Base-by-base conservation (phyloP, 1,140 invertebrate genomes). In the Caenorhabditis latens region DNA sequence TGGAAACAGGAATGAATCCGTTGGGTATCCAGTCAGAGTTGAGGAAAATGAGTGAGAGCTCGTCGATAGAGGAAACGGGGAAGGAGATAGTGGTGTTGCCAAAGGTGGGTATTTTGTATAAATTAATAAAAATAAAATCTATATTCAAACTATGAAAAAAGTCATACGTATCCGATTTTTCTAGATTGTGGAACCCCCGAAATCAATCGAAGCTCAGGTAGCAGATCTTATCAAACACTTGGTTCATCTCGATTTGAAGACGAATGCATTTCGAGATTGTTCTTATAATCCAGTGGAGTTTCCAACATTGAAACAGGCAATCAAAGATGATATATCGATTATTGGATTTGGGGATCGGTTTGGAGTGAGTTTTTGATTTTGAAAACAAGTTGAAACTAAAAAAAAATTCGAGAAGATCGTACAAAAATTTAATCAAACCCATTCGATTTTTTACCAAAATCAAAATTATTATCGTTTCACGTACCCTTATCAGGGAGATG, bases 191-290 rank as follows among this genome's bases (percentile, higher is more conserved):
- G 71, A 79, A 16, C 71, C 71, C 53, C 43, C 71, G 11, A 79
- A 79, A 24, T 79, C 71, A 9, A 79, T 79, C n/a, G 71, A 79
- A 32, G n/a, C 71, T 7, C 71, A 79, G 53, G 71, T 79, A 24
- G 4, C 71, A 32, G 71, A 79, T 50, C 71, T 79, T 2, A 79
- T 79, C 21, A n/a, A 53, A 13, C 19, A 79, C n/a, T 24, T 79
- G n/a, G 13, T 79, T 8, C 40, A 79, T 50, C 71, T 79, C 4
- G 71, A 79, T 53, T 79, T 79, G n/a, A 79, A 79, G 53, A 79
- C 40, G 0, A 50, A 42, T 32, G 5, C 19, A 50, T 79, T 79
- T 32, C 71, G 71, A 13, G 71, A 79, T 79, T 79, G 71, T 24
- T 19, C 43, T 8, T 79, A 79, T 50, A 79, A 79, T 13, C 71